Evolutionary conservation across 2,113 vertebrate genomes (phyloP).

Genomic region (Vulpes lagopus): DNA sequence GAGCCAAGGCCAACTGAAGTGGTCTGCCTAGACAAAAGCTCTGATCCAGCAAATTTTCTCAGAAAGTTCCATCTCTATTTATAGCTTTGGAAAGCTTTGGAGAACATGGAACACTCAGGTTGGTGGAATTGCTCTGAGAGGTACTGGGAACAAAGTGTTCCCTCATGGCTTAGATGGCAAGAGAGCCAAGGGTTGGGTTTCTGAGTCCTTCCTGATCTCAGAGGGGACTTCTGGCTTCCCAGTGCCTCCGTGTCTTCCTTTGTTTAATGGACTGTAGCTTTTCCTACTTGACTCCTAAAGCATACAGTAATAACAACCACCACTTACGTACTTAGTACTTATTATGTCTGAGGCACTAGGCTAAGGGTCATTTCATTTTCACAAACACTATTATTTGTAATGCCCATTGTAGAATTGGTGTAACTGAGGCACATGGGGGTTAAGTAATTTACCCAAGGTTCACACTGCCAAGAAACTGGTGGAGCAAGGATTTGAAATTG

Average conservation of each 20-base stretch:
- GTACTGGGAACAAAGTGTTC: not conserved
- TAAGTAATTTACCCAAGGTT: not conserved
- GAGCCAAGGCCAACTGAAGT: conserved; percentile 33
- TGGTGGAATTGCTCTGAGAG: conserved; percentile 28
- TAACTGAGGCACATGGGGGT: not conserved
- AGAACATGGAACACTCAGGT: not conserved
- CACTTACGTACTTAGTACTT: not conserved
- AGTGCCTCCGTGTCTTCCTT: not conserved
- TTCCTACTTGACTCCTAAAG: not conserved
- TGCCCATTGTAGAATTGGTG: not conserved
- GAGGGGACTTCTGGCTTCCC: not conserved
- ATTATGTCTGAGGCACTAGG: not conserved
- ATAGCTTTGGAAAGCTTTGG: conserved; percentile 56
- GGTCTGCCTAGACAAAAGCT: conserved; percentile 59
- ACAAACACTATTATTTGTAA: not conserved
- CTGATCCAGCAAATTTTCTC: conserved; percentile 63
- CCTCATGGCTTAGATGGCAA: not conserved
- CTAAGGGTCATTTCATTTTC: not conserved
- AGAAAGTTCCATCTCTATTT: conserved; percentile 50
- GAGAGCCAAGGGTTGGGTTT: not conserved
- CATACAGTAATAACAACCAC: not conserved
- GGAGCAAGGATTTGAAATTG: not conserved
- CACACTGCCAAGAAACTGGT: not conserved
- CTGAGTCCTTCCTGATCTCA: not conserved
- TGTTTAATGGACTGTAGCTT: not conserved